These are phyloP conservation scores for Tetraneura akinire DNA, from an alignment of 1,140 invertebrate genomes.

Conservation along the genomic window DNA sequence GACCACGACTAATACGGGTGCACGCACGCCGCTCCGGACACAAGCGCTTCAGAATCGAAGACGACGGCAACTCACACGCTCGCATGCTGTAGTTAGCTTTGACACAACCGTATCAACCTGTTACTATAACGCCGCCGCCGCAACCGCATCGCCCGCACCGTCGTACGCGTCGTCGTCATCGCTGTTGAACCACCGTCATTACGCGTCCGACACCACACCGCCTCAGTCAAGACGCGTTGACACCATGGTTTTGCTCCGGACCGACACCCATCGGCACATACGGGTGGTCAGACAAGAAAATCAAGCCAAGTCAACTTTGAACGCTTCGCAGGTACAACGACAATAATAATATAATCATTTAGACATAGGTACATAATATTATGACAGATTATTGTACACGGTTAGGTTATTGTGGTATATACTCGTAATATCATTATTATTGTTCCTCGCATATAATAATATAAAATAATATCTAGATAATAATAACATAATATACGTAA, in stretches of 20 bases:
- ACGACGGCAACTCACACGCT: conserved; percentile 37
- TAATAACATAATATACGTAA: no score
- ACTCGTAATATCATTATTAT: no score
- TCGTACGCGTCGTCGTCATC: conserved; percentile 1
- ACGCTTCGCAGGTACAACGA: conserved; percentile 26
- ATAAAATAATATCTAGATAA: no score
- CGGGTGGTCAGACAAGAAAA: conserved; percentile 47
- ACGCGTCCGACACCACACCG: neutral
- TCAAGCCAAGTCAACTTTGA: conserved; percentile 2
- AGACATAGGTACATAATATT: no score
- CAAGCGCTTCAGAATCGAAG: conserved; percentile 45
- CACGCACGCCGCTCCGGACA: conserved; percentile 40
- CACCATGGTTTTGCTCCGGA: conserved; percentile 39
- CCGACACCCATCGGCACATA: conserved; percentile 47
- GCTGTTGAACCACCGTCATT: neutral
- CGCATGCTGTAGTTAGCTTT: conserved; percentile 12
- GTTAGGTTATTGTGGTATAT: no score
- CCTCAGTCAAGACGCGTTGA: conserved; percentile 8
- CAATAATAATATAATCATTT: neutral
- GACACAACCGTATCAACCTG: conserved; percentile 22
- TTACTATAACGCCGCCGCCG: neutral
- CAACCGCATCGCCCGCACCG: conserved; percentile 1
- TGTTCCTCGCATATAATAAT: no score
- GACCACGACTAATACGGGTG: conserved; percentile 21
- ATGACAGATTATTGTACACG: no score